phyloP scores from a whole-genome alignment of 1,140 invertebrate species.

The Limonius californicus region DNA sequence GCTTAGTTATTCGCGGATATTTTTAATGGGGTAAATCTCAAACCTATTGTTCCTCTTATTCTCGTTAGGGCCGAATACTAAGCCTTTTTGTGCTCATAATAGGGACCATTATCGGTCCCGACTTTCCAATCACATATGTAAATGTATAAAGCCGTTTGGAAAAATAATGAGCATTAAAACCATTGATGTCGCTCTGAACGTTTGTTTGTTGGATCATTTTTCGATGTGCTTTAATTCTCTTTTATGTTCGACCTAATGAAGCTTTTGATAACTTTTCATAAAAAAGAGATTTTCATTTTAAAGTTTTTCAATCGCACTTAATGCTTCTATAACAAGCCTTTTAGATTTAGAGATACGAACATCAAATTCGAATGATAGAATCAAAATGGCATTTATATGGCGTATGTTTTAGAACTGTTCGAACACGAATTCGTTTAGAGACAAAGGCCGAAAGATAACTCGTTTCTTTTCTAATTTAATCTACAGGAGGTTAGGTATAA shows the following conservation, averaged over 20 bases:
- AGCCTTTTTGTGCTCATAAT: background rate
- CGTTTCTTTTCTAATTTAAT: too few species aligned
- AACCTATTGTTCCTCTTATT: conserved; percentile 21
- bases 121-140: conserved; percentile 34
- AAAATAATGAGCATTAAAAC: conserved; percentile 40
- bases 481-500: too few species aligned
- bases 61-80: conserved; percentile 18
- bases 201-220: conserved; percentile 30
- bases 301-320: too few species aligned
- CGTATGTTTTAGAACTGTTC: too few species aligned
- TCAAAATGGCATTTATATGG: too few species aligned
- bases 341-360: background rate
- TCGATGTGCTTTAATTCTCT: conserved; percentile 6
- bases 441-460: too few species aligned
- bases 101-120: background rate
- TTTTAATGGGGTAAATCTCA: conserved; percentile 23
- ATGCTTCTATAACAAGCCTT: too few species aligned
- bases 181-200: conserved; percentile 31
- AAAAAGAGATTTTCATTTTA: too few species aligned
- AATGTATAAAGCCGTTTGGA: conserved; percentile 32
- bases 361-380: too few species aligned
- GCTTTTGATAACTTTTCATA: conserved; percentile 1
- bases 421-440: too few species aligned
- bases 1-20: conserved; percentile 23
- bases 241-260: conserved; percentile 10